phyloP scores from a whole-genome alignment of 2,797 vertebrate species.

The Periophthalmus magnuspinnatus region DNA sequence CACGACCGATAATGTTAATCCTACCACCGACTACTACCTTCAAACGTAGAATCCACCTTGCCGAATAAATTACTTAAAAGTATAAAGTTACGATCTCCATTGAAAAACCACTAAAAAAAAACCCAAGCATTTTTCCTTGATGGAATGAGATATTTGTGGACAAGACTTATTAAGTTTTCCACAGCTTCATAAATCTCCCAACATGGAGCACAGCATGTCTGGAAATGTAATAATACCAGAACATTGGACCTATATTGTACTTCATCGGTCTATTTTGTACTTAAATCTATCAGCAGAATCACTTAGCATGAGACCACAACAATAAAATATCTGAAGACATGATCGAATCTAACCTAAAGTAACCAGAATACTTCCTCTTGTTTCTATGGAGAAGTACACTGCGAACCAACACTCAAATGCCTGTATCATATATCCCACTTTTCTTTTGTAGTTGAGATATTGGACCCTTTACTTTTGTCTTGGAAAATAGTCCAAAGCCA shows the following conservation, averaged over 20 bases:
- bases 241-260: conserved; percentile 33
- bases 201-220: conserved; percentile 37
- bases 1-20: too few relatives aligned
- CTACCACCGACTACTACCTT: background rate
- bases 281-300: conserved; percentile 40
- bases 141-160: conserved; percentile 57
- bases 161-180: conserved; percentile 58
- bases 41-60: background rate
- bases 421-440: conserved; percentile 65
- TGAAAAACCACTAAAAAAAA: conserved; percentile 40
- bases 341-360: conserved; percentile 19
- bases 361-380: conserved; percentile 32
- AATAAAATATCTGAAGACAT: conserved; percentile 4
- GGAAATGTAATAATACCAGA: conserved; percentile 53
- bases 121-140: conserved; percentile 54
- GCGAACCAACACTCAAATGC: conserved; percentile 38
- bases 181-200: conserved; percentile 57
- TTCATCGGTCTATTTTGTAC: conserved; percentile 36
- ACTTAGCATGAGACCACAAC: conserved; percentile 1
- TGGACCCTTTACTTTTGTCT: conserved; percentile 62
- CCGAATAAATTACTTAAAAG: conserved; percentile 1
- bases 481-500: conserved; percentile 69
- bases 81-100: conserved; percentile 9
- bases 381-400: conserved; percentile 21
- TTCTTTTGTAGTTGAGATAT: conserved; percentile 67